These are phyloP conservation scores for Aphidoletes aphidimyza DNA, from an alignment of 2,888 invertebrate genomes.

Conservation along the genomic window DNA sequence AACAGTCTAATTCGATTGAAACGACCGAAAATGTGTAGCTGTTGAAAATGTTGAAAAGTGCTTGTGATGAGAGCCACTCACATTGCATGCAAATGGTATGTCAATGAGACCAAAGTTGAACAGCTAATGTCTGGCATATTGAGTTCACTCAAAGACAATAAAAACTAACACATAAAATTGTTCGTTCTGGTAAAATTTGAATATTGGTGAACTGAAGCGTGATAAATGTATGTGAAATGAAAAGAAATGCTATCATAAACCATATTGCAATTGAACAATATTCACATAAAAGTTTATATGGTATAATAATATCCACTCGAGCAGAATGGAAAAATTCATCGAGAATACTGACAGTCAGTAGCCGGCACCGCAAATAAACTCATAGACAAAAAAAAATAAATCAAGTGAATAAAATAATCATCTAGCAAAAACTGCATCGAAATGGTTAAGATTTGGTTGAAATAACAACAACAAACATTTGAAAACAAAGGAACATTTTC, in stretches of 20 bases:
- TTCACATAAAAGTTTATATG: slow-evolving; percentile 46
- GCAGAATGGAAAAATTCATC: slow-evolving; percentile 18
- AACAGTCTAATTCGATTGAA: slow-evolving; percentile 22
- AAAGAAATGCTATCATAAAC: background rate
- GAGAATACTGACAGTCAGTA: background rate
- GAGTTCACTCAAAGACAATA: slow-evolving; percentile 2
- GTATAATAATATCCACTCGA: slow-evolving; percentile 3
- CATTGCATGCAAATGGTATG: background rate
- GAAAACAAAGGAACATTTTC: background rate
- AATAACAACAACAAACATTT: no score
- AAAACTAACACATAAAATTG: background rate
- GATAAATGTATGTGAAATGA: background rate
- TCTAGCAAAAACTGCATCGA: background rate
- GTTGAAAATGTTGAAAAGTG: background rate
- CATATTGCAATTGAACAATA: slow-evolving; percentile 24
- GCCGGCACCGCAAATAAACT: background rate
- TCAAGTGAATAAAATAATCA: background rate
- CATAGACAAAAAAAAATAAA: background rate
- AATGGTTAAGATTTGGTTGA: background rate
- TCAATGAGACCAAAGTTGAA: background rate
- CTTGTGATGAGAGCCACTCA: background rate
- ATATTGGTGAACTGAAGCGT: slow-evolving; percentile 16
- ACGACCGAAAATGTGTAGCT: background rate
- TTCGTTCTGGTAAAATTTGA: background rate
- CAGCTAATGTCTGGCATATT: background rate